Percentiles rank a stretch among this genome's conserved stretches.
These are phyloP conservation scores for Festucalex cinctus DNA, from an alignment of 2,113 vertebrate genomes.

Conservation along the genomic window DNA sequence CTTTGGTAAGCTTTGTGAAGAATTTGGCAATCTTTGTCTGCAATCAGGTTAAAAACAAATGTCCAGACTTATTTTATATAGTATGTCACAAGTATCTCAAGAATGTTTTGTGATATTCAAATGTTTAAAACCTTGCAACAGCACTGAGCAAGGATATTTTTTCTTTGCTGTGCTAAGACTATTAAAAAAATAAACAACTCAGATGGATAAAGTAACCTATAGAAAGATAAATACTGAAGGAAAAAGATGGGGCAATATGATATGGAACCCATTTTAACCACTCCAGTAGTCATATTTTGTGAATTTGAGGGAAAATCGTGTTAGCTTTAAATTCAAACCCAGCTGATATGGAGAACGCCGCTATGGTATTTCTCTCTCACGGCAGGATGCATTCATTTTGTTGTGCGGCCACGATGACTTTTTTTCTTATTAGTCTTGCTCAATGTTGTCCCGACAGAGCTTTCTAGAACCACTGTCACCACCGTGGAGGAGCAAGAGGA, in stretches of 20 bases:
- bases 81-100: background rate
- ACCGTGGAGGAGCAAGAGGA: conserved; percentile 81
- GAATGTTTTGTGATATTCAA: background rate
- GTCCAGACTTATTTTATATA: too few relatives aligned
- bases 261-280: too few relatives aligned
- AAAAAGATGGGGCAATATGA: too few relatives aligned
- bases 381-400: background rate
- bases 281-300: background rate
- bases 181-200: too few relatives aligned
- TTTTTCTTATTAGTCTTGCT: conserved; percentile 44
- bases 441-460: conserved; percentile 83
- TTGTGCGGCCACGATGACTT: background rate
- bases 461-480: conserved; percentile 80
- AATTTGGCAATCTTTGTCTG: too few relatives aligned
- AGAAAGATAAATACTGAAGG: too few relatives aligned
- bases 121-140: too few relatives aligned
- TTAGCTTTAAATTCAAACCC: background rate
- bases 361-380: background rate
- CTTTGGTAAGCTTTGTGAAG: too few relatives aligned
- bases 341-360: background rate
- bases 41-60: too few relatives aligned
- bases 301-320: background rate
- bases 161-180: too few relatives aligned
- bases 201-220: too few relatives aligned
- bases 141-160: too few relatives aligned